phyloP scores from a whole-genome alignment of 92 coral and sea anemone genomes.

The Metridium senile region DNA sequence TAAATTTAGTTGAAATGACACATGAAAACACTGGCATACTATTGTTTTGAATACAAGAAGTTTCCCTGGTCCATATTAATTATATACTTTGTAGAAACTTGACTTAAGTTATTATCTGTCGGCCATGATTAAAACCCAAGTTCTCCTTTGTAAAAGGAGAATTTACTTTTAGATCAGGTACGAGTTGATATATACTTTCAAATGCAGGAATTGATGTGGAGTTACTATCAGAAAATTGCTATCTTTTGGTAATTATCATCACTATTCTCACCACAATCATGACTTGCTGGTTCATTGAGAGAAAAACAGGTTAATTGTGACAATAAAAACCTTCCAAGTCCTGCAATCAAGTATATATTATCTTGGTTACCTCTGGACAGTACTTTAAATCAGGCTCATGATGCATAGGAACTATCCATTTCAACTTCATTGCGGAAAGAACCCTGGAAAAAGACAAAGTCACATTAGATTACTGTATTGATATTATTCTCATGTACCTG shows the following conservation, averaged over 20 bases:
- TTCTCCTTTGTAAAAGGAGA: not conserved
- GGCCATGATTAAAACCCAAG: not conserved
- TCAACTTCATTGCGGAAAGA: conserved; percentile 68
- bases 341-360: conserved; percentile 1
- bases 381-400: not conserved
- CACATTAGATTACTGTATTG: not conserved
- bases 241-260: no score
- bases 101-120: not conserved
- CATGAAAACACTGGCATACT: not conserved
- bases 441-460: conserved; percentile 43
- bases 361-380: not conserved
- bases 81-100: not conserved
- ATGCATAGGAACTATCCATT: conserved; percentile 40
- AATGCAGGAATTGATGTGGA: not conserved
- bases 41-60: not conserved
- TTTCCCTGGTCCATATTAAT: not conserved
- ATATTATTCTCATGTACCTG: not conserved
- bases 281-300: no score
- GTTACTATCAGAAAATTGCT: not conserved
- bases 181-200: not conserved
- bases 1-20: no score
- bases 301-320: no score
- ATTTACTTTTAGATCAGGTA: not conserved
- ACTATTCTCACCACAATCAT: no score
- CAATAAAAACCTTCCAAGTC: no score